A percentile compares a stretch with the other conserved stretches of the same genome.
phyloP scores from a whole-genome alignment of 2,888 invertebrate genomes.

The Mythimna ferrago region DNA sequence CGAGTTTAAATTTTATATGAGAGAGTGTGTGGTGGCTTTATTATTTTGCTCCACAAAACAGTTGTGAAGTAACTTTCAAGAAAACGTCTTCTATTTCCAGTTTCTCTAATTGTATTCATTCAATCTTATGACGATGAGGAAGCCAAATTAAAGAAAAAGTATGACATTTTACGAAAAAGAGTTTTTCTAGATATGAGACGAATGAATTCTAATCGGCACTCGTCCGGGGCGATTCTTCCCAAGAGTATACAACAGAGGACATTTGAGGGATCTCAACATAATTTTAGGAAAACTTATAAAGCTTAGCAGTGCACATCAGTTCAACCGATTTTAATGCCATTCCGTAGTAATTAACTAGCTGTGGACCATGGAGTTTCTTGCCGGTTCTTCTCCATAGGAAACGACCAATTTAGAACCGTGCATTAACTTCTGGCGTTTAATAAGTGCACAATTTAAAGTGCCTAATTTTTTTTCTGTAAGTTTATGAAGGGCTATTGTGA shows the following conservation, averaged over 20 bases:
- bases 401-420: no score
- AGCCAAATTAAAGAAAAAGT: not conserved
- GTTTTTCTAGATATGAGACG: conserved; percentile 9
- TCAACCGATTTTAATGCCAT: not conserved
- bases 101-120: conserved; percentile 14
- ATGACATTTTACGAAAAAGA: conserved; percentile 4
- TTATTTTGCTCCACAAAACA: not conserved
- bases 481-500: not conserved
- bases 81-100: conserved; percentile 15
- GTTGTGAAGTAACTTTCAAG: not conserved
- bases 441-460: no score
- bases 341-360: not conserved
- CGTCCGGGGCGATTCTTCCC: not conserved
- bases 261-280: not conserved
- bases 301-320: conserved; percentile 10
- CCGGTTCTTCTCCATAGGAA: no score
- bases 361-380: not conserved
- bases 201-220: conserved; percentile 6
- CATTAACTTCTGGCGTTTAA: no score
- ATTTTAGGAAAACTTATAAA: conserved; percentile 31
- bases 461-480: not conserved
- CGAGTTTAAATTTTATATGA: no score
- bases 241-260: conserved; percentile 4
- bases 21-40: not conserved
- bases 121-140: not conserved